Evolutionary conservation across 2,797 vertebrate species (phyloP).

Genomic region (Masticophis lateralis): DNA sequence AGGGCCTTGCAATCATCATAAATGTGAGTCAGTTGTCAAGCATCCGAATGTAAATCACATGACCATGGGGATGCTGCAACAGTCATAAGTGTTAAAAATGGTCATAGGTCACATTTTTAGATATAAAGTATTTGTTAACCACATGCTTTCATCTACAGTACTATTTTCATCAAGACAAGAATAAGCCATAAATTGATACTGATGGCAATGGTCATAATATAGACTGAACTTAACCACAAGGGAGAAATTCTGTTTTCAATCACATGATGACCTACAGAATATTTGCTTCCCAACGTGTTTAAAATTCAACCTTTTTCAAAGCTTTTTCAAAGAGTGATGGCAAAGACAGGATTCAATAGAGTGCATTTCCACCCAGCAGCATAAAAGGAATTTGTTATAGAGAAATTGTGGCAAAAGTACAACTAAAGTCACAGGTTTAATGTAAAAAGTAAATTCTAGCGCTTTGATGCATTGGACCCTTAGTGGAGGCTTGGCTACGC

Average conservation of each 20-base stretch:
- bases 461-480: neutral
- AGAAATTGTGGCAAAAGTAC: neutral
- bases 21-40: neutral
- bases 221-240: constrained; percentile 88
- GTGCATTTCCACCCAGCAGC: neutral
- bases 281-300: constrained; percentile 93
- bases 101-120: constrained; percentile 82
- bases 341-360: neutral
- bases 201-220: constrained; percentile 95
- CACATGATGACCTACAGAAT: constrained; percentile 96
- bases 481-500: neutral
- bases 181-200: constrained; percentile 97
- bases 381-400: neutral
- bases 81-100: neutral
- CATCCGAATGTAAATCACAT: neutral
- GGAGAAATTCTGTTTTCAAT: constrained; percentile 98
- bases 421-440: neutral
- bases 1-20: neutral
- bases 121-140: constrained; percentile 97
- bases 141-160: constrained; percentile 93
- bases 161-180: constrained; percentile 86
- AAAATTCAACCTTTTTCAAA: constrained; percentile 30
- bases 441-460: neutral
- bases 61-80: neutral
- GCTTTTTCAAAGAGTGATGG: neutral